Evolutionary conservation across 92 coral and sea anemone genomes (phyloP), one percentile per base, ranked within the genome.

Genomic region (Siderastrea radians): DNA sequence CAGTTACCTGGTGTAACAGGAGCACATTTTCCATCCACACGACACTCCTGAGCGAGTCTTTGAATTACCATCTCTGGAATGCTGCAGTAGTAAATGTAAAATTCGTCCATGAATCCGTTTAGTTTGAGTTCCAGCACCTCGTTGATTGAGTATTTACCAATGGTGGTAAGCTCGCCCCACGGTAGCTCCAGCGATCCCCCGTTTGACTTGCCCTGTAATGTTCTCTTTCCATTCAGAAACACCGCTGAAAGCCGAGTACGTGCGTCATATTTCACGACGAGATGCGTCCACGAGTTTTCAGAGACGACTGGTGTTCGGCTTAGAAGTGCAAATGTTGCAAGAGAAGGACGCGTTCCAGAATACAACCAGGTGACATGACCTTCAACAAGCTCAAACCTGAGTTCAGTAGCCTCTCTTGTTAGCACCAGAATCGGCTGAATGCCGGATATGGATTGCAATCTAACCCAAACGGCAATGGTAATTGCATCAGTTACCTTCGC

Each of bases 401-500:
- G 72, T 63, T 73, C 91, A 46, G 87, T 73, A 16, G 46, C 57
- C 1, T 80, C 77, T 26, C 87, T 83, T 55, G 17, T 14, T 50
- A 90, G 46, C 50, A 78, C 81, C 59, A 90, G 48, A 57, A 90
- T 86, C 6, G 93, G 93, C 19, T 86, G 93, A 68, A 49, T 79
- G 51, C 91, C 91, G 1, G 69, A 59, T 3, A 49, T 48, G 52
- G 76, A 38, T 53, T 72, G 53, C 81, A 90, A 6, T 68, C 86
- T 90, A 46, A 90, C 70, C 93, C 93, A 90, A 11, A 90, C 72
- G 52, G 93, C 87, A 53, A 90, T 55, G 48, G 93, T 90, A 26
- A 90, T 79, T 60, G 87, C 68, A 26, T 87, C 73, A 15, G 91
- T 75, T 38, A 67, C 57, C 53, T 68, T 76, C 54, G 81, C 78